Evolutionary conservation across 2,888 invertebrate genomes (phyloP), one percentile per base, ranked within the genome.

Genomic region (Podabrus alpinus): DNA sequence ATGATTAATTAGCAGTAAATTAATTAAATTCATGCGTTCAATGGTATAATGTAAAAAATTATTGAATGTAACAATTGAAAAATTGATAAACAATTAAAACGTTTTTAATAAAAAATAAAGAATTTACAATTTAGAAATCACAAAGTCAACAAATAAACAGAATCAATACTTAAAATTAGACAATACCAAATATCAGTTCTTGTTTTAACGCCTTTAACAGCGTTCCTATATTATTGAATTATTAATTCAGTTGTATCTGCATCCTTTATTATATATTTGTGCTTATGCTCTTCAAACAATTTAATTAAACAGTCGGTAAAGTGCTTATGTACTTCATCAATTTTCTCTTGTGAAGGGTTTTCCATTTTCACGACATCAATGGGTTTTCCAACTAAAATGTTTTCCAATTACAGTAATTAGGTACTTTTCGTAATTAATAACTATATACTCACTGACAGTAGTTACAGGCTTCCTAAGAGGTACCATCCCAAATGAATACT

Each of bases 401-500:
- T 45, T 21, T 21, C 21, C 4, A 21, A 4, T 4, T 21, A 21
- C 7, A 21, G 21, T 4, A 21, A 7, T 21, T 7, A 21, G 7
- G 3, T 21, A 21, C 7, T 21, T 21, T n/a, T n/a, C n/a, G n/a
- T n/a, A n/a, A n/a, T n/a, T n/a, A 21, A 21, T 11, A 11, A 15
- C 2, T 4, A 9, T 4, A 71, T 25, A 66, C 93, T 91, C 87
- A 97, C 97, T 94, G 82, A 98, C 95, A 81, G 95, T 95, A 59
- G 92, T 91, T 61, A 99, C 91, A 2, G 95, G 95, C 75, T 89
- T 90, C 45, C 97, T 90, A 64, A 92, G 90, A 0, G 98, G 98
- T 71, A 98, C 87, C 5, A 97, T 86, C 0, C 98, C 98, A 85
- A 94, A 95, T 0, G 92, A 92, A 84, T 98, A 97, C 85, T 98